These are phyloP conservation scores for Lathamus discolor DNA, from an alignment of 2,113 vertebrate genomes.

Conservation along the genomic window DNA sequence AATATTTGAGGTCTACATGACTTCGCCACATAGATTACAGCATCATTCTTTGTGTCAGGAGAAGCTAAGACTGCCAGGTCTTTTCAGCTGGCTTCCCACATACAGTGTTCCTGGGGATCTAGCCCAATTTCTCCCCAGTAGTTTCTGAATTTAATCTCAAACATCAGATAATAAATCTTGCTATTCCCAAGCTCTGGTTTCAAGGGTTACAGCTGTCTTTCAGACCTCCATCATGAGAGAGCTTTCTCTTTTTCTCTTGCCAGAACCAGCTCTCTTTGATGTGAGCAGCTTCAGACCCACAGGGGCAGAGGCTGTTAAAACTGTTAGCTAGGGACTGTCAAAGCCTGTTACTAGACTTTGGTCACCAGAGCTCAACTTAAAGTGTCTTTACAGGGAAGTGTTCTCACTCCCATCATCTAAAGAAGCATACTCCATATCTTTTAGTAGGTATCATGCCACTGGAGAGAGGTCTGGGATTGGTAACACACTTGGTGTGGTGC, in stretches of 20 bases:
- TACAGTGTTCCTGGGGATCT: background rate
- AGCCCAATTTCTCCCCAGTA: background rate
- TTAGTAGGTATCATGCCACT: background rate
- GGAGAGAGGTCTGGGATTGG: background rate
- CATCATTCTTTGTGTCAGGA: background rate
- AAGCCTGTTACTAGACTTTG: background rate
- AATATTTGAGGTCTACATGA: background rate
- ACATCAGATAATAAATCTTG: background rate
- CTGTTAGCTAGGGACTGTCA: background rate
- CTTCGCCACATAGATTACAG: background rate
- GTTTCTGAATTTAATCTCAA: background rate
- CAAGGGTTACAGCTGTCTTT: background rate
- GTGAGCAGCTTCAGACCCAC: background rate
- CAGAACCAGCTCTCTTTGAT: background rate
- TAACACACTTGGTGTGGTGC: background rate
- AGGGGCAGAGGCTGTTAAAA: background rate
- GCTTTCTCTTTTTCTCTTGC: background rate
- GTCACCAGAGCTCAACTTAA: background rate
- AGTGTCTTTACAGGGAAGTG: background rate
- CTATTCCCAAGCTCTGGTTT: background rate
- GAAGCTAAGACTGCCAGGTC: background rate
- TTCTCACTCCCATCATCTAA: background rate
- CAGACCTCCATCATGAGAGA: background rate
- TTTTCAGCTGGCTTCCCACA: background rate
- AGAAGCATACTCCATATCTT: background rate